Evolutionary conservation across 2,888 invertebrate genomes (phyloP).

Genomic region (Mythimna vitellina): DNA sequence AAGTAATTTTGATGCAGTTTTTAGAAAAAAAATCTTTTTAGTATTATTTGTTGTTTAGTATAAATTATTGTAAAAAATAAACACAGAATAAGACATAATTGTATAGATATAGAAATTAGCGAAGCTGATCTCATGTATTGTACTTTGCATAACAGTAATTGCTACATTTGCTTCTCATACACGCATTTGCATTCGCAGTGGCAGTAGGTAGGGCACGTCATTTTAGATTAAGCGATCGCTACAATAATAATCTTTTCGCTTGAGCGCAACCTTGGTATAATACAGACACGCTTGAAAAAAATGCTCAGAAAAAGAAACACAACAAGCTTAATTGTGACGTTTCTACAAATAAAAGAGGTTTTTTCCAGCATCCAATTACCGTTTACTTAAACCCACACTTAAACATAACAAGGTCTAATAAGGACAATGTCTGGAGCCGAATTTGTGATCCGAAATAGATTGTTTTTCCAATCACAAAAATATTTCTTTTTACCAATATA

Average conservation of each 20-base stretch:
- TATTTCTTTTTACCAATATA: background rate
- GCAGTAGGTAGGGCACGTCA: background rate
- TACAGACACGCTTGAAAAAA: background rate
- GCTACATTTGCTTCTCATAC: background rate
- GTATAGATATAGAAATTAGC: background rate
- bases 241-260: background rate
- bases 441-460: background rate
- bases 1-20: too few species aligned
- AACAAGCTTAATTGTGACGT: background rate
- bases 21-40: too few species aligned
- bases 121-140: background rate
- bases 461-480: background rate
- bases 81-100: too few species aligned
- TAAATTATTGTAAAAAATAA: too few species aligned
- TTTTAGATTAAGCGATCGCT: constrained; percentile 2
- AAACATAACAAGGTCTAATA: background rate
- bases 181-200: constrained; percentile 1
- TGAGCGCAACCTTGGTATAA: constrained; percentile 5
- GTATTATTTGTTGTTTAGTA: too few species aligned
- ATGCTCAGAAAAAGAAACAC: background rate
- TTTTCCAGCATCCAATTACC: background rate
- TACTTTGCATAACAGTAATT: background rate
- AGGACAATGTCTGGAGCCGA: background rate
- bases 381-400: background rate
- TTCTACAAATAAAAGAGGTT: background rate